Base-by-base conservation (phyloP, 2,113 vertebrate species). In the Poeciliopsis occidentalis region DNA sequence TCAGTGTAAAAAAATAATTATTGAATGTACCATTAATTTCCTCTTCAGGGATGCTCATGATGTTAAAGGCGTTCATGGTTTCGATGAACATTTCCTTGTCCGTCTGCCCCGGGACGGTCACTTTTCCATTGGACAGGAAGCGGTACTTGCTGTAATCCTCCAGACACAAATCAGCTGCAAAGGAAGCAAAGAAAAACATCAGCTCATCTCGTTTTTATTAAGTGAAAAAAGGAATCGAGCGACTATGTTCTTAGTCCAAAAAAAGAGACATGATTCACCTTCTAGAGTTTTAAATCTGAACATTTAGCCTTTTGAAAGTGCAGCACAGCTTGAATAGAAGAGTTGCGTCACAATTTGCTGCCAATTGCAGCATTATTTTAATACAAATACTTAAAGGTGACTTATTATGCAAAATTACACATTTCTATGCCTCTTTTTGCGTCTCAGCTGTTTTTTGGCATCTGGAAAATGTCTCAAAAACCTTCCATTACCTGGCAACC, bases 51-150 rank as follows among this genome's bases (percentile, higher is more conserved):
- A 99, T 94, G 79, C 97, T 85, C 98, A 99, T 99, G 88, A 99
- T 99, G 80, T 94, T 93, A 94, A 99, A 97, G 77, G 98, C 97
- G 22, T 99, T 97, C 95, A 97, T 93, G 75, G 98, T 99, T 86
- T 99, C 98, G 32, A 92, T 89, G 85, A 97, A 99, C 92, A 99
- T 82, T 84, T 99, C 98, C 78, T 95, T 98, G 92, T 99, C 97
- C 87, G 98, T 96, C 86, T 98, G 98, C 4, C 98, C 98, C 0
- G 97, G 97, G 78, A 99, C 97, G 0, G 97, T 99, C 83, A 99
- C 90, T 0, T 98, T 96, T 3, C 98, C 98, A 0, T 97, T 98
- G 75, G 97, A 98, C 91, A 99, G 87, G 94, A 99, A 99, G 64
- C 96, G 95, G 47, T 99, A 99, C 29, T 98, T 99, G 88, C 93